phyloP scores from a whole-genome alignment of 2,797 vertebrate genomes.

The Microctenopoma lineatum region DNA sequence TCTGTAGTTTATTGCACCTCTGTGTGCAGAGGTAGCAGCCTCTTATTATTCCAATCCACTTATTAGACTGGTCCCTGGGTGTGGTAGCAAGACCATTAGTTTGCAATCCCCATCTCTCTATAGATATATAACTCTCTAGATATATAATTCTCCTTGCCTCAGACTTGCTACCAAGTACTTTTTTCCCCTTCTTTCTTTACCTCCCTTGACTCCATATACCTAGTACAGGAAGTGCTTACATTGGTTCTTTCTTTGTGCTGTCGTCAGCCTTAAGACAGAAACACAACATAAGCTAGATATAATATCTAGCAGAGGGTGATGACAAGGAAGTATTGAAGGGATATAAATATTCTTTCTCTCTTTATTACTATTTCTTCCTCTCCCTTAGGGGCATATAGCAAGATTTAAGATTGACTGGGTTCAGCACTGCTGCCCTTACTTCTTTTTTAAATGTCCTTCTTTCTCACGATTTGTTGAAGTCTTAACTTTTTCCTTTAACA shows the following conservation, averaged over 20 bases:
- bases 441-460: conserved; percentile 1
- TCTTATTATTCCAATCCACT: conserved; percentile 71
- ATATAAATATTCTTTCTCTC: conserved; percentile 69
- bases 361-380: conserved; percentile 53
- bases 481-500: conserved; percentile 8
- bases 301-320: conserved; percentile 75
- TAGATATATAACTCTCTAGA: conserved; percentile 65
- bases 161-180: conserved; percentile 52
- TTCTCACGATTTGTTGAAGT: conserved; percentile 14
- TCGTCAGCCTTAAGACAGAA: conserved; percentile 78
- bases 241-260: conserved; percentile 77
- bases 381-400: conserved; percentile 51
- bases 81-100: conserved; percentile 46
- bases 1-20: conserved; percentile 62
- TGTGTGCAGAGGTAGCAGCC: conserved; percentile 65
- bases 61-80: conserved; percentile 70
- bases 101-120: conserved; percentile 63
- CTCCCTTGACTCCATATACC: conserved; percentile 66
- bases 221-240: conserved; percentile 77
- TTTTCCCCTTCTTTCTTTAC: conserved; percentile 39
- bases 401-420: conserved; percentile 40
- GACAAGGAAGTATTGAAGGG: conserved; percentile 63
- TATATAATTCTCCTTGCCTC: conserved; percentile 65
- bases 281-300: conserved; percentile 72
- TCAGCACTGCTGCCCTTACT: conserved; percentile 7